Evolutionary conservation across 2,888 invertebrate genomes (phyloP), one percentile per base, ranked within the genome.

Genomic region (Scaptomyza reducta): DNA sequence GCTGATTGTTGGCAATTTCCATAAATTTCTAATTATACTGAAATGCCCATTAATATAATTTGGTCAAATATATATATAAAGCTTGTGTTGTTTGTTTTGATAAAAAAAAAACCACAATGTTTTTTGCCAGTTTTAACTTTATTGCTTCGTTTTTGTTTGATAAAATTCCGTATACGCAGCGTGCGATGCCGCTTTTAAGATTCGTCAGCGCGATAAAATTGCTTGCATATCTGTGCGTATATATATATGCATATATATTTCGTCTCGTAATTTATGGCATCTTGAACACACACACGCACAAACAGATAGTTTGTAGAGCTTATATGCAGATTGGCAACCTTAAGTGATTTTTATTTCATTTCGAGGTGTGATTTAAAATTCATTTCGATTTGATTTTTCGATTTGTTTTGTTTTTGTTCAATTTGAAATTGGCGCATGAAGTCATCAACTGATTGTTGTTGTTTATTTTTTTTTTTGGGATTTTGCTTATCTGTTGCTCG

Each of bases 11-110:
- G 50, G 45, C 81, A 70, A 87, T 84, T 88, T 88, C 87, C 89
- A 88, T 88, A 88, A 84, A 84, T 84, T 87, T 87, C 89, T 85
- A 84, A 84, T 84, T 88, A 81, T 87, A 81, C 72, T 83, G 77
- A 88, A 87, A 69, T 78, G 49, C 58, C 86, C 78, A 74, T 74
- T 74, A 77, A 77, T 67, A 60, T 60, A 77, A 49, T 49, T 49
- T 49, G 49, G 2, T 49, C 18, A 22, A 67, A 60, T n/a, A 13
- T 16, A 29, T 27, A 41, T 14, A 54, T 22, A 42, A 18, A 71
- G 49, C 77, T 50, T 59, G 42, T 71, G 47, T 38, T 44, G 42
- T 71, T 71, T 51, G 41, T 47, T 47, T 57, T 69, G 58, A 74
- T 68, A 63, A 59, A 54, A 54, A 22, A 33, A 16, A 11, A 41